Evolutionary conservation across 2,888 invertebrate genomes (phyloP).

Genomic region (Eilema griseolum): DNA sequence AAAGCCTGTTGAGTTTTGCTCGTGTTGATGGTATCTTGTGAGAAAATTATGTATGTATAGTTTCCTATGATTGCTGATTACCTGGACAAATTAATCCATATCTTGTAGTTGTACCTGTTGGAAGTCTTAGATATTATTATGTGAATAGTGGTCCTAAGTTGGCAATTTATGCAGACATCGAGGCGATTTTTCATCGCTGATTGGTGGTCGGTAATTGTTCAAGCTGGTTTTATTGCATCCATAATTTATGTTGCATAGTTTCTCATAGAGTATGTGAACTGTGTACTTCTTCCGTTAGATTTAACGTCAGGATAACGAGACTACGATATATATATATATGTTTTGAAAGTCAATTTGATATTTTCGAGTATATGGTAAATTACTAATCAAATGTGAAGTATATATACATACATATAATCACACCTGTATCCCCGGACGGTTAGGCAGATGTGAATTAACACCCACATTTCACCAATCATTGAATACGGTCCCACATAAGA

Average conservation of each 20-base stretch:
- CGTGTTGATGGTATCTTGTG: conserved; percentile 42
- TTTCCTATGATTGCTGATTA: conserved; percentile 12
- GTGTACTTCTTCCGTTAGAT: background rate
- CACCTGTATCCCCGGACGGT: no score
- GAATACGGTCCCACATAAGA: no score
- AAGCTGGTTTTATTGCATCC: conserved; percentile 4
- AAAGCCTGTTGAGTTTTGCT: conserved; percentile 57
- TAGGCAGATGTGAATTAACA: no score
- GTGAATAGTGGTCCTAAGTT: background rate
- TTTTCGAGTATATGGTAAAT: no score
- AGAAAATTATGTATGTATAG: conserved; percentile 25
- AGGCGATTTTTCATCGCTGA: background rate
- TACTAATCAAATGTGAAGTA: no score
- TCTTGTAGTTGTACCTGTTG: background rate
- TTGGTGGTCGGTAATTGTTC: background rate
- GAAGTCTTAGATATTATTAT: background rate
- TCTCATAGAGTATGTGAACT: background rate
- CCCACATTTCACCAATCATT: no score
- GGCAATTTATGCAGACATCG: background rate
- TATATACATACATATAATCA: no score
- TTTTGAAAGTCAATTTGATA: background rate
- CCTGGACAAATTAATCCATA: conserved; percentile 5
- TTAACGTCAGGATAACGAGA: background rate
- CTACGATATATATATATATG: background rate
- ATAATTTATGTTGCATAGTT: background rate